phyloP scores from a whole-genome alignment of 2,797 vertebrate species.

The Sibirionetta formosa region DNA sequence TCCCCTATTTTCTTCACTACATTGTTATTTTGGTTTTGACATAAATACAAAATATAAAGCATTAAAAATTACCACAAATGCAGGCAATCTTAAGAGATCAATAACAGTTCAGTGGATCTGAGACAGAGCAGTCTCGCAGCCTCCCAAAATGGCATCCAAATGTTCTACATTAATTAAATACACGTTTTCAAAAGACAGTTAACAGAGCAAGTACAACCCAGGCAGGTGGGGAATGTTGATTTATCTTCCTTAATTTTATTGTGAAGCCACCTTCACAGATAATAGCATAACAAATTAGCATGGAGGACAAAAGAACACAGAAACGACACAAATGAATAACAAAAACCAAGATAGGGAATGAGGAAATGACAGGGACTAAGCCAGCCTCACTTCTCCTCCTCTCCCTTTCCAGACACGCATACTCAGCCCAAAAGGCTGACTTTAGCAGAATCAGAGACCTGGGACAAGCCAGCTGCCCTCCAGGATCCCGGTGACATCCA shows the following conservation, averaged over 20 bases:
- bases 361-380: not conserved
- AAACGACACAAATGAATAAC: not conserved
- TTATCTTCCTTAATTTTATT: conserved; percentile 61
- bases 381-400: not conserved
- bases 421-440: not conserved
- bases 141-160: conserved; percentile 27
- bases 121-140: not conserved
- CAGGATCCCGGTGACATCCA: not conserved
- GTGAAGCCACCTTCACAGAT: conserved; percentile 27
- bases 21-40: not conserved
- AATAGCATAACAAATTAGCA: conserved; percentile 65
- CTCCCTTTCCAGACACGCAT: not conserved
- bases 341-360: not conserved
- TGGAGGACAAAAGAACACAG: conserved; percentile 63
- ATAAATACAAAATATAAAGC: not conserved
- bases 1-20: not conserved
- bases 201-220: conserved; percentile 25
- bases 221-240: conserved; percentile 56
- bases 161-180: conserved; percentile 59
- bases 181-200: conserved; percentile 37
- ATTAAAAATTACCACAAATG: conserved; percentile 1
- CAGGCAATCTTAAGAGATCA: not conserved
- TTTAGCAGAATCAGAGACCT: not conserved
- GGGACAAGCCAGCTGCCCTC: not conserved
- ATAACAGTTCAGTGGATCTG: not conserved